Evolutionary conservation across 2,888 invertebrate species (phyloP).

Genomic region (Mylabris sibirica): DNA sequence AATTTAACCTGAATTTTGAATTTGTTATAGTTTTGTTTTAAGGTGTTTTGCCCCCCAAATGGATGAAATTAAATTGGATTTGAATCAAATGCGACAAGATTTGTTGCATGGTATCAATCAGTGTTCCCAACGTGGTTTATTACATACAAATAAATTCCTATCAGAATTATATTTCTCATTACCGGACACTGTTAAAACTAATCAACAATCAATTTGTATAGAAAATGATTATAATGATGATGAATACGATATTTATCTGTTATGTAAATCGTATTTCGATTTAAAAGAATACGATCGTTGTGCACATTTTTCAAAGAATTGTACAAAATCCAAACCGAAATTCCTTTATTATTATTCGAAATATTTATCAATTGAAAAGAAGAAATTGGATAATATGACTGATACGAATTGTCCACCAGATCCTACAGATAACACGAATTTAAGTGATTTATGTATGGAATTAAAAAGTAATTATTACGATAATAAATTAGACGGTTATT

Average conservation of each 20-base stretch:
- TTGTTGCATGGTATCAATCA: conserved; percentile 72
- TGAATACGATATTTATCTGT: conserved; percentile 75
- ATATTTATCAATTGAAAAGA: conserved; percentile 90
- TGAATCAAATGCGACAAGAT: conserved; percentile 71
- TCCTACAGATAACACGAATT: conserved; percentile 63
- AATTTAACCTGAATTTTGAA: background rate
- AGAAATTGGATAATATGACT: conserved; percentile 83
- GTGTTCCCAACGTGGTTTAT: conserved; percentile 80
- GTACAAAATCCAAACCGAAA: conserved; percentile 73
- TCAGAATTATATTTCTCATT: conserved; percentile 84
- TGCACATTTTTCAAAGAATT: conserved; percentile 79
- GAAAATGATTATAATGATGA: conserved; percentile 63
- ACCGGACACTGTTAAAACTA: conserved; percentile 54
- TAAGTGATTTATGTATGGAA: conserved; percentile 67
- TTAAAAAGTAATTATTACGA: conserved; percentile 67
- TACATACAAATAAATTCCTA: conserved; percentile 87
- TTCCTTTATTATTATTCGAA: conserved; percentile 87
- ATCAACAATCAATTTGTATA: conserved; percentile 63
- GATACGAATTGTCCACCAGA: conserved; percentile 67
- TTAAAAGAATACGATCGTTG: conserved; percentile 89
- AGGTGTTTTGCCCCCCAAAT: conserved; percentile 11
- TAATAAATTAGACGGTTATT: conserved; percentile 83
- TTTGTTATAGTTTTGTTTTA: background rate
- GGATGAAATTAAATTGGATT: conserved; percentile 60
- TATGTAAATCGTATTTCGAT: conserved; percentile 90